Percentiles rank a stretch among this genome's conserved stretches.
phyloP scores from a whole-genome alignment of 2,797 vertebrate species.

The Scleropages formosus region DNA sequence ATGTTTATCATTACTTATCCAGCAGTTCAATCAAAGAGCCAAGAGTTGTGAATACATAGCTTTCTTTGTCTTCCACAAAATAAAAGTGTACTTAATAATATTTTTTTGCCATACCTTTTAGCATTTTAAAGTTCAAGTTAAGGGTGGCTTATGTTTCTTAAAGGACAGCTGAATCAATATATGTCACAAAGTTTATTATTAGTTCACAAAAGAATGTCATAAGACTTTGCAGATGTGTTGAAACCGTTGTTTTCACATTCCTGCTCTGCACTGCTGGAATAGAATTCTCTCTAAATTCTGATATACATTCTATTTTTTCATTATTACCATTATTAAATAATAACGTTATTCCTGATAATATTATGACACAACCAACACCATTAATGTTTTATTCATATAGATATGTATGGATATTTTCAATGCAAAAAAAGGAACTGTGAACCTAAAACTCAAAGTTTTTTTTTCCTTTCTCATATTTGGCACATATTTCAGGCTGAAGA shows the following conservation, averaged over 20 bases:
- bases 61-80: not conserved
- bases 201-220: not conserved
- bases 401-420: not conserved
- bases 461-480: not conserved
- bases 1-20: not conserved
- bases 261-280: too few species aligned
- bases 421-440: not conserved
- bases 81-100: too few species aligned
- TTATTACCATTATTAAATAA: too few species aligned
- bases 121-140: too few species aligned
- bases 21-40: not conserved
- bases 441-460: not conserved
- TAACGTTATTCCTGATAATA: not conserved
- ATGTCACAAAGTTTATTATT: not conserved
- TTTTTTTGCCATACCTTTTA: not conserved
- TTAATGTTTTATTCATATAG: too few species aligned
- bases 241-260: not conserved
- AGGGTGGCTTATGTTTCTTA: too few species aligned
- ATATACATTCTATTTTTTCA: too few species aligned
- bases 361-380: not conserved
- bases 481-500: slow-evolving; percentile 7
- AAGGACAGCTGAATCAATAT: too few species aligned
- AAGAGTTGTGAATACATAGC: not conserved
- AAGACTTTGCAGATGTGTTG: not conserved
- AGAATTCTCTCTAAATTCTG: too few species aligned